Evolutionary conservation across 1,140 invertebrate species (phyloP).

Genomic region (Leucophenga varia): DNA sequence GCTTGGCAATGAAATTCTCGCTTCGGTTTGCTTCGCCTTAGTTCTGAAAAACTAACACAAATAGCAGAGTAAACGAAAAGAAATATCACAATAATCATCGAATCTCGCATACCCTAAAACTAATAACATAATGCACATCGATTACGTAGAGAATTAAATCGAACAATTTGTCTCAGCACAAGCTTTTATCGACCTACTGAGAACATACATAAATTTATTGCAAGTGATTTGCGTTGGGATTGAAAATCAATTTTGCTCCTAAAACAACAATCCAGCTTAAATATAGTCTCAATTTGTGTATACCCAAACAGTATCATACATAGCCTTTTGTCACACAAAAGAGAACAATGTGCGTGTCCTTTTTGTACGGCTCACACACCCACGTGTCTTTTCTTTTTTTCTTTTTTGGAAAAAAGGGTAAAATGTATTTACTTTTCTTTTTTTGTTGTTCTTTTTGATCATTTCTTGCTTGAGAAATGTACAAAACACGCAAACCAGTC

Average conservation of each 20-base stretch:
- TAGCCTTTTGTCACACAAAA: constrained; percentile 13
- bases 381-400: constrained; percentile 18
- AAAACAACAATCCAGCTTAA: too few relatives aligned
- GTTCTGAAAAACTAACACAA: constrained; percentile 39
- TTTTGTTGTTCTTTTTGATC: constrained; percentile 4
- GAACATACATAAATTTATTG: too few relatives aligned
- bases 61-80: constrained; percentile 23
- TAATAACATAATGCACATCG: too few relatives aligned
- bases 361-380: constrained; percentile 27
- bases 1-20: constrained; percentile 32
- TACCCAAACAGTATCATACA: constrained; percentile 12
- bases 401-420: constrained; percentile 32
- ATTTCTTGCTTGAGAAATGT: constrained; percentile 30
- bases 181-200: too few relatives aligned
- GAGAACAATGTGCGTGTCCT: constrained; percentile 26
- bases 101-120: constrained; percentile 13
- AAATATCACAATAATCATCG: constrained; percentile 10
- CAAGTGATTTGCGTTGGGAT: too few relatives aligned
- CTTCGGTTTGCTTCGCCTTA: constrained; percentile 23
- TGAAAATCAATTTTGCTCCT: too few relatives aligned
- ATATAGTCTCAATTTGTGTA: too few relatives aligned
- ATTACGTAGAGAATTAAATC: too few relatives aligned
- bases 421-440: constrained; percentile 36
- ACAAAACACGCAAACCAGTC: constrained; percentile 33
- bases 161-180: too few relatives aligned